These are phyloP conservation scores for Tragulus kanchil DNA, from an alignment of 2,113 vertebrate genomes.

Conservation along the genomic window DNA sequence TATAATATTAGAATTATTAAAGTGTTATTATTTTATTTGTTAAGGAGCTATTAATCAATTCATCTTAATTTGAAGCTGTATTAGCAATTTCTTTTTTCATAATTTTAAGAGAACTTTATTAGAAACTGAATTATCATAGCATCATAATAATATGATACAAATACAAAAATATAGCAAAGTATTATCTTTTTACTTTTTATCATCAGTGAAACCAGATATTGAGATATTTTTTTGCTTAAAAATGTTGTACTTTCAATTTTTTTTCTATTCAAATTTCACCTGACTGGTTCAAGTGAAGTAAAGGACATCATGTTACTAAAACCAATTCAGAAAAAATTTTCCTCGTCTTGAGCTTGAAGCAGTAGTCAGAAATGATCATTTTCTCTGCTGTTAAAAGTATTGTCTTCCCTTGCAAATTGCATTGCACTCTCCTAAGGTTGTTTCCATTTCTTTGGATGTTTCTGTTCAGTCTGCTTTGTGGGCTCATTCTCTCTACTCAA, in stretches of 20 bases:
- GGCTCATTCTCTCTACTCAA: neutral
- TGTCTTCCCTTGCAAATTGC: neutral
- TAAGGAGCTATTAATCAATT: neutral
- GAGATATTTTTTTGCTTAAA: neutral
- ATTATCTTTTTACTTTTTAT: neutral
- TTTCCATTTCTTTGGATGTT: neutral
- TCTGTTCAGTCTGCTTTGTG: neutral
- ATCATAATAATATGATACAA: neutral
- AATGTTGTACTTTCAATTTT: neutral
- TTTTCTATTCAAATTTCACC: slow-evolving; percentile 33
- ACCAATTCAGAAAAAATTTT: neutral
- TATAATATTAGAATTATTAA: neutral
- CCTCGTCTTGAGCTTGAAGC: neutral
- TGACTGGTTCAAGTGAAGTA: slow-evolving; percentile 26
- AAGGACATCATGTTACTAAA: slow-evolving; percentile 29
- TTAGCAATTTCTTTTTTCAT: neutral
- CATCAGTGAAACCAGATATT: neutral
- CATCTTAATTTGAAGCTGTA: slow-evolving; percentile 22
- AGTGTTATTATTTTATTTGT: neutral
- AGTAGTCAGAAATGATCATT: neutral
- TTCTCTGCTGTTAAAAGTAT: neutral
- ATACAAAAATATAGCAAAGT: neutral
- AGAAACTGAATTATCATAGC: neutral
- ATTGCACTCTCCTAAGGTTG: neutral
- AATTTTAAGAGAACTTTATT: neutral